phyloP scores from a whole-genome alignment of 2,888 invertebrate species.

The Mantis religiosa region DNA sequence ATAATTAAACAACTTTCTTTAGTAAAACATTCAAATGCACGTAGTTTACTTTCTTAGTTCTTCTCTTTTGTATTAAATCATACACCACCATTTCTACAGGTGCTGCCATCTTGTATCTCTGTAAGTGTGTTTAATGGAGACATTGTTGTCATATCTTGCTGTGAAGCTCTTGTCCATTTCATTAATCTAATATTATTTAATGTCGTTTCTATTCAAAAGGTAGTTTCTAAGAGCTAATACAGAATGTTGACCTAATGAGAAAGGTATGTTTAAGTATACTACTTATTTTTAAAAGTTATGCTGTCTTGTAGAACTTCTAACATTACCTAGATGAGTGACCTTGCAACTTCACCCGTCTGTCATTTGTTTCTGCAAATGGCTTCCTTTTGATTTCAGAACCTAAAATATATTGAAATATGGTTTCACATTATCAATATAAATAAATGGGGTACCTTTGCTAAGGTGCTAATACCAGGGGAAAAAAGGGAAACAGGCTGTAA shows the following conservation, averaged over 20 bases:
- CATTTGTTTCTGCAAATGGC: slow-evolving; percentile 31
- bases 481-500: background rate
- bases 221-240: background rate
- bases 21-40: background rate
- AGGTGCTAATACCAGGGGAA: background rate
- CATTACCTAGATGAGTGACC: slow-evolving; percentile 29
- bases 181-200: slow-evolving; percentile 6
- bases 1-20: background rate
- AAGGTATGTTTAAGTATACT: slow-evolving; percentile 7
- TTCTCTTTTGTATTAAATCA: background rate
- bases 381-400: slow-evolving; percentile 22
- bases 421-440: background rate
- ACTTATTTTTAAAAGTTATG: background rate
- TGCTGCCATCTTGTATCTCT: background rate
- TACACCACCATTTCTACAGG: background rate
- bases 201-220: background rate
- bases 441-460: background rate
- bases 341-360: slow-evolving; percentile 32
- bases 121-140: slow-evolving; percentile 27
- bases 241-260: background rate
- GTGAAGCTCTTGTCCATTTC: slow-evolving; percentile 15
- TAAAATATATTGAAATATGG: background rate
- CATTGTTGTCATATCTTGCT: slow-evolving; percentile 33
- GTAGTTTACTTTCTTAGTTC: background rate
- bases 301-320: background rate